Percentiles rank a stretch among this genome's conserved stretches.
Conservation (phyloP, 1,140 invertebrate genomes). For the Aphelenchoides fujianensis region DNA sequence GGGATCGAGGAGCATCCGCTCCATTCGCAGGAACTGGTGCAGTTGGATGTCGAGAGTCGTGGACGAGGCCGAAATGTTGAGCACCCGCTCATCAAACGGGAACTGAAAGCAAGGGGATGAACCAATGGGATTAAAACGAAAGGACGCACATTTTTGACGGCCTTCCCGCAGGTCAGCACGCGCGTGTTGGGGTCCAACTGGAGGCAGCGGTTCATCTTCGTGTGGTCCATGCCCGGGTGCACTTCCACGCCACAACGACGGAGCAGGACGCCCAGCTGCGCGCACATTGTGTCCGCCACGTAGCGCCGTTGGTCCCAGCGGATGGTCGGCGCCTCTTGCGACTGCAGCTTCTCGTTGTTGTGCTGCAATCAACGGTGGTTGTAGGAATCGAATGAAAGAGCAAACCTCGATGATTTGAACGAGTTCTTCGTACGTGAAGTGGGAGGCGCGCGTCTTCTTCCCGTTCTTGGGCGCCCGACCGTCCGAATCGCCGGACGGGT, state of each 20-base stretch:
- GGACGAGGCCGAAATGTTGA: background rate
- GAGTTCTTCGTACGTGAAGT: background rate
- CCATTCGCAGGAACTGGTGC: background rate
- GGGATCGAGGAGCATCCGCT: background rate
- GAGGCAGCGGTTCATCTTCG: background rate
- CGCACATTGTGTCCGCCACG: background rate
- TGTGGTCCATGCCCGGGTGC: background rate
- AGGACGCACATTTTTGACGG: background rate
- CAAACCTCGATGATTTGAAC: background rate
- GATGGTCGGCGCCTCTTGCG: background rate
- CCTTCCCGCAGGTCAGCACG: background rate
- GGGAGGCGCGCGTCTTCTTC: background rate
- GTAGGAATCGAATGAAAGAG: background rate
- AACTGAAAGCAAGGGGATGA: background rate
- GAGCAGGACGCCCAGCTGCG: background rate
- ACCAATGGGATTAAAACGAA: background rate
- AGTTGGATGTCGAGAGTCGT: background rate
- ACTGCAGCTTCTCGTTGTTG: background rate
- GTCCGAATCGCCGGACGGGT: background rate
- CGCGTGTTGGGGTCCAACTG: background rate
- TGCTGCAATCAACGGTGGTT: background rate
- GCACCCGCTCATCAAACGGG: background rate
- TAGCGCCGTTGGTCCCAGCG: background rate
- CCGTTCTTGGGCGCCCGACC: background rate
- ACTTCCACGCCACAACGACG: background rate